These are phyloP conservation scores for Hoplodrina ambigua DNA, from an alignment of 2,888 invertebrate species.

Conservation along the genomic window DNA sequence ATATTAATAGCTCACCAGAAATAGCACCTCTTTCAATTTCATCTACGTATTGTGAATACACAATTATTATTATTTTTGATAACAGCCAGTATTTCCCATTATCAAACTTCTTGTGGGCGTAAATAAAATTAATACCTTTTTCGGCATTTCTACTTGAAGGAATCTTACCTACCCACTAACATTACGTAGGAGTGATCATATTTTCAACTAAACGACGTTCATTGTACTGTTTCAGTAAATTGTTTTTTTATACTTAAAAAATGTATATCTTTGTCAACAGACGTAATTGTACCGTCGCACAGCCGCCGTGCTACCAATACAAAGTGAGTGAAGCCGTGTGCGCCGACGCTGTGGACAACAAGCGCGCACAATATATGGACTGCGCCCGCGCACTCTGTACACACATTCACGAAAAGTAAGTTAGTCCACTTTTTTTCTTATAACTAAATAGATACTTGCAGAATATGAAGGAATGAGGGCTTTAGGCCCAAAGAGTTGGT, in stretches of 20 bases:
- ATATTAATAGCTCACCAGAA: slow-evolving; percentile 12
- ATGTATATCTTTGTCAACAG: slow-evolving; percentile 73
- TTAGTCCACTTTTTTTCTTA: slow-evolving; percentile 7
- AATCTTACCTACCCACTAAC: no score
- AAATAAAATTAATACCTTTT: no score
- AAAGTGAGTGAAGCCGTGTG: slow-evolving; percentile 72
- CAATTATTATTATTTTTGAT: no score
- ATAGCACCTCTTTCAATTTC: slow-evolving; percentile 5
- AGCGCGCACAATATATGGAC: slow-evolving; percentile 80
- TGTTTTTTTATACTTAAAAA: not conserved
- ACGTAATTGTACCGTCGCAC: slow-evolving; percentile 76
- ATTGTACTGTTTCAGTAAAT: not conserved
- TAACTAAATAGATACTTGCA: not conserved
- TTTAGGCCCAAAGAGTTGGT: not conserved
- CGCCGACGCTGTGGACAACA: slow-evolving; percentile 62
- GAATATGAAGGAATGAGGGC: not conserved
- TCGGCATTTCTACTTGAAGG: no score
- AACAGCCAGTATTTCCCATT: not conserved
- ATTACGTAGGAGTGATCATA: not conserved
- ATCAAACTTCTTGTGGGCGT: not conserved
- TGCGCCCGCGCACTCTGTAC: slow-evolving; percentile 74
- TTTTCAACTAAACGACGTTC: not conserved
- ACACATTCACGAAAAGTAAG: slow-evolving; percentile 81
- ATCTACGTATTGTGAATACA: not conserved
- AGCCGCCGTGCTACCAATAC: slow-evolving; percentile 69